Evolutionary conservation across 2,113 vertebrate species (phyloP), one percentile per base, ranked within the genome.

Genomic region (Chlamydotis undulata): DNA sequence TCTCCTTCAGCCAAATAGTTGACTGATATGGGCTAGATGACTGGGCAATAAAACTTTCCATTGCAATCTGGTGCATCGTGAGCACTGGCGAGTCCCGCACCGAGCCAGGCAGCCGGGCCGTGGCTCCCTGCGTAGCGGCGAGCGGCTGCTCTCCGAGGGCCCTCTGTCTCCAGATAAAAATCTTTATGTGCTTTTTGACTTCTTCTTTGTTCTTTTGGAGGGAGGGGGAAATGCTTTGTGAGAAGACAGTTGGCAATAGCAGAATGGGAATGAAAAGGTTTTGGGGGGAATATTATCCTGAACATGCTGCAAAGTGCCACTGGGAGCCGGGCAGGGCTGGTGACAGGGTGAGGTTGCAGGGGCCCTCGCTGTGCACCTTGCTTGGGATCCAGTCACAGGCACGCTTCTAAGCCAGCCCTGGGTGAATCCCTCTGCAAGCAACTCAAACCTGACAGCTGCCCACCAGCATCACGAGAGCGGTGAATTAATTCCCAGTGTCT

Each of bases 1-100:
- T 92, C 93, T 96, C 92, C 89, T 92, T 89, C 94, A 95, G 96
- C 97, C 96, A 95, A 89, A 93, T 61, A 80, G 73, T 65, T 93
- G 89, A 29, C 85, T 94, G 94, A 94, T 86, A 75, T 0, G 9
- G 43, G 55, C 17, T 29, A 33, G 59, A 57, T 76, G 87, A 69
- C 75, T 39, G 71, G 63, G 88, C 79, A 90, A 50, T 90, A 87
- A 94, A 96, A 88, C 12, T 63, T 79, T 85, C 39, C 37, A 7
- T 12, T 93, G 87, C 89, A 63, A 57, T 55, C 55, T 87, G 76
- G 64, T 57, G 76, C 63, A 18, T 9, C 2, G 12, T 5, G 49
- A 85, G 70, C 3, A 19, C 52, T 10, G 74, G 35, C 16, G 19
- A 93, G 68, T 47, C n/a, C 82, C 3, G 15, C 2, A n/a, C 57